Evolutionary conservation across 2,797 vertebrate species (phyloP).

Genomic region (Podarcis lilfordi): DNA sequence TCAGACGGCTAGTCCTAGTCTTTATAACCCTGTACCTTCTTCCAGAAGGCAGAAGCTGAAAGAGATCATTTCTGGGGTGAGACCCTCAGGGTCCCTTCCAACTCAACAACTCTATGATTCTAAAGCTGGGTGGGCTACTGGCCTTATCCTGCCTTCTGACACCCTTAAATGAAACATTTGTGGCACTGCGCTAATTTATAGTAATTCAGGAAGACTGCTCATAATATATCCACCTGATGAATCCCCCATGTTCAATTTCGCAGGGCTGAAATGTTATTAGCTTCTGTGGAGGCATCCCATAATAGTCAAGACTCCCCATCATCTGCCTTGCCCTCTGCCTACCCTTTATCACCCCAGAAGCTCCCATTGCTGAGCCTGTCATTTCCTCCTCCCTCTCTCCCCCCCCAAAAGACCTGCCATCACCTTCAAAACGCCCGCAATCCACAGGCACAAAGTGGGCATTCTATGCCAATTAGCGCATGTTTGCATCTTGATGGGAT

Average conservation of each 20-base stretch:
- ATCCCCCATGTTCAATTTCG: not conserved
- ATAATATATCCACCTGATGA: not conserved
- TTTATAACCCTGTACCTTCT: no score
- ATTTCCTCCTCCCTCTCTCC: no score
- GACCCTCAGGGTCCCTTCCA: no score
- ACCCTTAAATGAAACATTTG: no score
- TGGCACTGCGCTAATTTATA: not conserved
- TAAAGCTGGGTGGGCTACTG: no score
- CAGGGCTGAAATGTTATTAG: not conserved
- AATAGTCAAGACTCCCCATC: not conserved
- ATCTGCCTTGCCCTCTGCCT: not conserved
- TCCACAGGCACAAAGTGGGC: not conserved
- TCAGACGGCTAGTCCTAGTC: no score
- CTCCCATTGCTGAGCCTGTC: not conserved
- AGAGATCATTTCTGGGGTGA: no score
- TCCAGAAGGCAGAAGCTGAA: no score
- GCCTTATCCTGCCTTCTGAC: no score
- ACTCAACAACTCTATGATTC: no score
- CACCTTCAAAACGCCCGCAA: not conserved
- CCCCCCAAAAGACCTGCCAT: not conserved
- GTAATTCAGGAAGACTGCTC: not conserved
- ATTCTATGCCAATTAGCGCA: not conserved
- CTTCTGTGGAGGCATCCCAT: not conserved
- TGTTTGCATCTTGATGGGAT: constrained; percentile 7
- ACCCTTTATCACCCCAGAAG: no score